These are phyloP conservation scores for Drosophila seclusa DNA, from an alignment of 2,888 invertebrate species.

Conservation along the genomic window DNA sequence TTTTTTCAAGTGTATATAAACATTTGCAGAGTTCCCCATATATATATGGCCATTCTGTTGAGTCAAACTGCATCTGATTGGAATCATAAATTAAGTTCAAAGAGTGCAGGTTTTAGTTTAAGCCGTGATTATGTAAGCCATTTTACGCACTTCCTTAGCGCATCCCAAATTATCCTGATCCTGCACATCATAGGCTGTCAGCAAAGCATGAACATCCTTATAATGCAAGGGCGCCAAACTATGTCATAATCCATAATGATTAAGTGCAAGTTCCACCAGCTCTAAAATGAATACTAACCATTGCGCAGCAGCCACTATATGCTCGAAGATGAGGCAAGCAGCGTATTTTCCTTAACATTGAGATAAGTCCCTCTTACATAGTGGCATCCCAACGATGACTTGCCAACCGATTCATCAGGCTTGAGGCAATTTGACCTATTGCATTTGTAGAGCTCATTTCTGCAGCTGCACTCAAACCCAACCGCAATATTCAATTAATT, in stretches of 20 bases:
- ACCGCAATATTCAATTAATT: not conserved
- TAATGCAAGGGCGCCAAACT: constrained; percentile 99
- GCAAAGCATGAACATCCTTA: constrained; percentile 97
- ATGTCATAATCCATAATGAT: constrained; percentile 87
- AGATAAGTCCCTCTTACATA: not conserved
- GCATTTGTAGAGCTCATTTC: not conserved
- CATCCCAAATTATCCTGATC: constrained; percentile 98
- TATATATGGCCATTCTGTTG: constrained; percentile 31
- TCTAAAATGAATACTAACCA: constrained; percentile 86
- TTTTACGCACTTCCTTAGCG: constrained; percentile 96
- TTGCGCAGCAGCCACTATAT: constrained; percentile 96
- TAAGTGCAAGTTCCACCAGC: not conserved
- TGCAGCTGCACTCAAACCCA: constrained; percentile 8
- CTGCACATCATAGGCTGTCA: constrained; percentile 99
- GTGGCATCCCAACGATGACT: constrained; percentile 24
- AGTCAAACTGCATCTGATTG: constrained; percentile 39
- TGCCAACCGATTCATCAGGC: constrained; percentile 14
- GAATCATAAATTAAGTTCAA: not conserved
- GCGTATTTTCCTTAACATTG: not conserved
- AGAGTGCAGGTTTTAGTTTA: not conserved
- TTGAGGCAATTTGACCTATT: not conserved
- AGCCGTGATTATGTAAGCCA: constrained; percentile 80
- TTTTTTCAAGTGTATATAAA: not conserved
- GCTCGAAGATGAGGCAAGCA: constrained; percentile 11
- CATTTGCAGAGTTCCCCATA: constrained; percentile 39